Evolutionary conservation across 2,797 vertebrate species (phyloP).

Genomic region (Danio kyathit): DNA sequence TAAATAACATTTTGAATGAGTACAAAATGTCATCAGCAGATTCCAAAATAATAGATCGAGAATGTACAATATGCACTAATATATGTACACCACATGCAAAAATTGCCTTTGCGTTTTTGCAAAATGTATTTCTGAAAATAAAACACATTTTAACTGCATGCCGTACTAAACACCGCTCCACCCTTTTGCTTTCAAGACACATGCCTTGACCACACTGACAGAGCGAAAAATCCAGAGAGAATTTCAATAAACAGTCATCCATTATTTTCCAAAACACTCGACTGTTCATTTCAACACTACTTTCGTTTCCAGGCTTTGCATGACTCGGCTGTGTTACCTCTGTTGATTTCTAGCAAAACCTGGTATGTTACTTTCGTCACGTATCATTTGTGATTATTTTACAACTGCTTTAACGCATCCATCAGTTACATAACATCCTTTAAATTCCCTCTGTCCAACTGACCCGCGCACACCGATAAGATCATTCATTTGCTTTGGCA

Average conservation of each 20-base stretch:
- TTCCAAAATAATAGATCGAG: no score
- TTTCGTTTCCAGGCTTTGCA: not conserved
- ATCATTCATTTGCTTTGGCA: conserved; percentile 59
- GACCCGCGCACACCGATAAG: conserved; percentile 41
- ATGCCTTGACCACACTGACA: not conserved
- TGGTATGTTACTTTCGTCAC: conserved; percentile 45
- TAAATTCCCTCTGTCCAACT: conserved; percentile 40
- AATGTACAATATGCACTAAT: no score
- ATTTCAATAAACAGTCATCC: conserved; percentile 32
- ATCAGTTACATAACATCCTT: conserved; percentile 52
- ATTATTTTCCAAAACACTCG: conserved; percentile 28
- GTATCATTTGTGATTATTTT: conserved; percentile 50
- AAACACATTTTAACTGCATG: conserved; percentile 7
- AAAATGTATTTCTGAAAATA: no score
- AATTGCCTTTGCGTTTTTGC: no score
- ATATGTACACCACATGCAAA: no score
- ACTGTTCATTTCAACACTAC: conserved; percentile 5
- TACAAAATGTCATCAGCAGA: no score
- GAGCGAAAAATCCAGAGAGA: conserved; percentile 25
- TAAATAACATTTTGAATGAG: no score
- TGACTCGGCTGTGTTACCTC: not conserved
- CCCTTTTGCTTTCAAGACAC: conserved; percentile 16
- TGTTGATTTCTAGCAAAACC: not conserved
- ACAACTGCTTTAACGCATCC: conserved; percentile 47
- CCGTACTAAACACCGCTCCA: not conserved